A percentile compares a stretch with the other conserved stretches of the same genome.
phyloP scores from a whole-genome alignment of 30 jellyfish, hydroid and myxozoan species.

The Cassiopea andromeda region DNA sequence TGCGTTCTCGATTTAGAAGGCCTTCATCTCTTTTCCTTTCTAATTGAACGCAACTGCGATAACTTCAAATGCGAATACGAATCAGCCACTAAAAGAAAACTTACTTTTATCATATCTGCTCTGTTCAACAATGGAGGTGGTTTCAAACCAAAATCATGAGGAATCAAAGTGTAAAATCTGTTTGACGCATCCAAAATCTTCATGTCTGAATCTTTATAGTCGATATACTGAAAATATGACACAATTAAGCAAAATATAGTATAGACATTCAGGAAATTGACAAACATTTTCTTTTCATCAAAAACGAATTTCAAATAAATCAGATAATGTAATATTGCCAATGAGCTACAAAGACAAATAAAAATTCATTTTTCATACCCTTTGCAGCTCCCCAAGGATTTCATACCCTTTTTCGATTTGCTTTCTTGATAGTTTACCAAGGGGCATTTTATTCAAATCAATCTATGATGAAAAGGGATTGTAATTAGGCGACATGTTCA shows the following conservation, averaged over 20 bases:
- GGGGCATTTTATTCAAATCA: slow-evolving; percentile 96
- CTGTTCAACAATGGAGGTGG: slow-evolving; percentile 87
- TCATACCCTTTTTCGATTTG: slow-evolving; percentile 87
- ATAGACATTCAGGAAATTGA: too few relatives aligned
- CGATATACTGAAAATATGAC: slow-evolving; percentile 54
- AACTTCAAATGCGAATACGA: not conserved
- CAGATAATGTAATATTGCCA: too few relatives aligned
- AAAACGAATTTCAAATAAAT: too few relatives aligned
- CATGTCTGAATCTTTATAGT: slow-evolving; percentile 58
- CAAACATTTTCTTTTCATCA: not conserved
- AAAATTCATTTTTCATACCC: slow-evolving; percentile 30
- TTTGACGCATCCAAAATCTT: slow-evolving; percentile 93
- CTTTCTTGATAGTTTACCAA: slow-evolving; percentile 86
- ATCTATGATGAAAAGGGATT: slow-evolving; percentile 47
- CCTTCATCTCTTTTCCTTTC: not conserved
- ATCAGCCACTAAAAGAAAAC: not conserved
- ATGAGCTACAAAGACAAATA: slow-evolving; percentile 2
- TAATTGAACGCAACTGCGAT: not conserved
- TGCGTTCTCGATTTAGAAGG: not conserved
- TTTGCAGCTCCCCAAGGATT: slow-evolving; percentile 90
- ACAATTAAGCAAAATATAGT: too few relatives aligned
- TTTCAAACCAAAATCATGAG: slow-evolving; percentile 94
- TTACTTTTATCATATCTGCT: slow-evolving; percentile 72
- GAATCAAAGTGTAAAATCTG: slow-evolving; percentile 92
- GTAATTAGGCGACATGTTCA: not conserved